These are phyloP conservation scores for Dascillus cervinus DNA, from an alignment of 2,888 invertebrate genomes.

Conservation along the genomic window DNA sequence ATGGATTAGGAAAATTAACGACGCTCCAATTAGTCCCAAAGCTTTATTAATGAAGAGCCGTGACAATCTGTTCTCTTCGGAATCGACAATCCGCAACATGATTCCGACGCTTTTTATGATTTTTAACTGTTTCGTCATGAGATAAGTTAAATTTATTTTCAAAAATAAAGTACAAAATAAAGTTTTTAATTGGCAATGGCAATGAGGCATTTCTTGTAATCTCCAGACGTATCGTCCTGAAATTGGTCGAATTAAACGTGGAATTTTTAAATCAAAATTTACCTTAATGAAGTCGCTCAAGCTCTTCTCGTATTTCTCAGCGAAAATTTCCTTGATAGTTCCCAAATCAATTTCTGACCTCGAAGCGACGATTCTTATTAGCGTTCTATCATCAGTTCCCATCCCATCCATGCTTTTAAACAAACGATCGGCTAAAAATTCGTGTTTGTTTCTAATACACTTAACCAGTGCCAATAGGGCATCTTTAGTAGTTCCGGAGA, in stretches of 20 bases:
- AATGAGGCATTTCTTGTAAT: conserved; percentile 75
- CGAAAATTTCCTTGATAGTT: conserved; percentile 74
- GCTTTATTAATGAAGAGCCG: too few relatives aligned
- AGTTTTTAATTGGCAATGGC: too few relatives aligned
- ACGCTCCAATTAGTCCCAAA: too few relatives aligned
- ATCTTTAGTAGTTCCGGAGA: conserved; percentile 67
- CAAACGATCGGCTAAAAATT: conserved; percentile 77
- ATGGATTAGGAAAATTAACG: conserved; percentile 1
- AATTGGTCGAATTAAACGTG: conserved; percentile 30
- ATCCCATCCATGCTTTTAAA: conserved; percentile 84
- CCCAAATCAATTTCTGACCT: conserved; percentile 78
- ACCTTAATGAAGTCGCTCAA: conserved; percentile 76
- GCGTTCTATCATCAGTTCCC: conserved; percentile 79
- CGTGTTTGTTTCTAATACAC: conserved; percentile 59
- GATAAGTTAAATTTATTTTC: too few relatives aligned
- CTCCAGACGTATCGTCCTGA: conserved; percentile 76
- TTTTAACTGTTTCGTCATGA: too few relatives aligned
- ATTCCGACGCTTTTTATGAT: too few relatives aligned
- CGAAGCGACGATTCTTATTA: conserved; percentile 79
- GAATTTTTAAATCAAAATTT: conserved; percentile 21
- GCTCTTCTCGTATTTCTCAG: conserved; percentile 63
- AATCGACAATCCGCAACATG: too few relatives aligned
- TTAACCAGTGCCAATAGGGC: conserved; percentile 73
- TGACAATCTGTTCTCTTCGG: too few relatives aligned
- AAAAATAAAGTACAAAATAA: too few relatives aligned